A percentile compares a stretch with the other conserved stretches of the same genome.
These are phyloP conservation scores for Escarpia spicata DNA, from an alignment of 2,888 invertebrate genomes.

Conservation along the genomic window DNA sequence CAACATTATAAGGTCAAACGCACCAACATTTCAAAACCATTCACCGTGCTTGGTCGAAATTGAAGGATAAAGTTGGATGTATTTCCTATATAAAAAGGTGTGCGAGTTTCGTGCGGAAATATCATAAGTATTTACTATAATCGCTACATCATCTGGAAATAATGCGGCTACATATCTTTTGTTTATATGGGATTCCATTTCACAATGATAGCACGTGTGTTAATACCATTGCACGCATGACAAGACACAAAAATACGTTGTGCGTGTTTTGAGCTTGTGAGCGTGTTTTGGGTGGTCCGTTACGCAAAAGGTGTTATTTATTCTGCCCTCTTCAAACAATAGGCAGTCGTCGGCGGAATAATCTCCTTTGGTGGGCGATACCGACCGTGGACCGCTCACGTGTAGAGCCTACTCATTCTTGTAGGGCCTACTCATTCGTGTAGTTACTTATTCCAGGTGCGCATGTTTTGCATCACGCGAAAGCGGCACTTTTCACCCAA, in stretches of 20 bases:
- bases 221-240: neutral
- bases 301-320: neutral
- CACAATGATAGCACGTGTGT: neutral
- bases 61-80: too few species aligned
- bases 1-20: too few species aligned
- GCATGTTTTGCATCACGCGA: neutral
- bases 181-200: neutral
- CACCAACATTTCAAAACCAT: too few species aligned
- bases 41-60: too few species aligned
- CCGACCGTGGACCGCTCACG: neutral
- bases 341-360: neutral
- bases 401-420: neutral
- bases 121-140: neutral
- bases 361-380: neutral
- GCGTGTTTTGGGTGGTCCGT: conserved; percentile 10
- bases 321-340: neutral
- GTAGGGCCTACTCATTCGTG: too few species aligned
- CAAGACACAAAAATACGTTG: neutral
- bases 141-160: neutral
- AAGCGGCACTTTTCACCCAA: neutral
- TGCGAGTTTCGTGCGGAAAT: neutral
- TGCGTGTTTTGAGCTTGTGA: neutral
- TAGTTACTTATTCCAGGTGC: neutral
- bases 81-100: too few species aligned
- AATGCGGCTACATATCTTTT: neutral